Conservation (phyloP, 2,888 invertebrate genomes). For the Ypsolopha sequella region DNA sequence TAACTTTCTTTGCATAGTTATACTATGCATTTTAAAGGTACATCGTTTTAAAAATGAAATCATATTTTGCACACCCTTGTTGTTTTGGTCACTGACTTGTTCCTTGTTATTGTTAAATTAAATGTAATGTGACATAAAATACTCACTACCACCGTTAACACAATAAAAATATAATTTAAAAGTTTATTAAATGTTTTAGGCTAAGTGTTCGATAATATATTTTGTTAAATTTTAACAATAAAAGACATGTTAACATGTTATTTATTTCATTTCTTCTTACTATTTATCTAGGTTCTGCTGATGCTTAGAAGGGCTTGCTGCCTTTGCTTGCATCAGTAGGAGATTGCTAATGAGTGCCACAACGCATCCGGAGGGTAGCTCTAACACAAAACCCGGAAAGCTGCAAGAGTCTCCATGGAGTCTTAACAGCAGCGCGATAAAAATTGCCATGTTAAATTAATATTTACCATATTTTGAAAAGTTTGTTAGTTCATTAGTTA, state of each 20-base stretch:
- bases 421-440: too few species aligned
- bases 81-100: background rate
- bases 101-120: background rate
- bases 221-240: constrained; percentile 66
- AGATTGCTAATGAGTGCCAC: too few species aligned
- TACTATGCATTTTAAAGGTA: background rate
- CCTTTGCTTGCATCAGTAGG: too few species aligned
- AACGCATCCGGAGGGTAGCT: too few species aligned
- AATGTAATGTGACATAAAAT: constrained; percentile 16
- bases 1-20: background rate
- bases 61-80: background rate
- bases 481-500: too few species aligned
- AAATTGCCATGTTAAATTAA: too few species aligned
- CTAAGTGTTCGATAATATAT: constrained; percentile 56
- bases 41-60: background rate
- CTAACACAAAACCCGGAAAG: too few species aligned
- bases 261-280: constrained; percentile 1
- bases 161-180: constrained; percentile 18
- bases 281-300: too few species aligned
- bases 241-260: constrained; percentile 47
- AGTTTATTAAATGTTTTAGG: constrained; percentile 33
- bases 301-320: too few species aligned
- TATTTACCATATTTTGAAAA: too few species aligned
- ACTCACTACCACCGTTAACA: constrained; percentile 6
- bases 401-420: too few species aligned